Conservation (phyloP, 1,140 invertebrate species). For the Monochamus saltuarius region DNA sequence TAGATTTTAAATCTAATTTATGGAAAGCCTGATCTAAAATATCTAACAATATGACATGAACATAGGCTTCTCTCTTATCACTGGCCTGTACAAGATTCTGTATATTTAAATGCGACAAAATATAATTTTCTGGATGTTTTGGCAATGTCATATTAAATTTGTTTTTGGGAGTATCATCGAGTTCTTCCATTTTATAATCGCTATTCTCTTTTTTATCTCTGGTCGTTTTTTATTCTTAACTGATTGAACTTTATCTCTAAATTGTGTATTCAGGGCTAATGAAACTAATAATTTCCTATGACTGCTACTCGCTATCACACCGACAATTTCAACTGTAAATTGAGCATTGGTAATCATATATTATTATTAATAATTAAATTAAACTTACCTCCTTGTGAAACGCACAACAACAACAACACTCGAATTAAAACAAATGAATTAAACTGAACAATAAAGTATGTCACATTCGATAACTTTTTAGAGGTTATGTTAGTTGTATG, state of each 20-base stretch:
- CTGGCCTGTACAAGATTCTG: too few relatives aligned
- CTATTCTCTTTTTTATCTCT: too few relatives aligned
- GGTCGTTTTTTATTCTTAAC: constrained; percentile 1
- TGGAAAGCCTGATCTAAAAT: not conserved
- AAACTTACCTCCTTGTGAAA: too few relatives aligned
- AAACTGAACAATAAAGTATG: too few relatives aligned
- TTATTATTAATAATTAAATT: not conserved
- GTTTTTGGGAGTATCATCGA: not conserved
- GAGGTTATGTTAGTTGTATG: not conserved
- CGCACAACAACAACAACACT: not conserved
- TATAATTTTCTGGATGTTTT: not conserved
- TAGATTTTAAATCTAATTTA: not conserved
- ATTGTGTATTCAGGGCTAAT: constrained; percentile 4
- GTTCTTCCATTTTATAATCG: too few relatives aligned
- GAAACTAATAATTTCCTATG: constrained; percentile 1
- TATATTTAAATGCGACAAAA: constrained; percentile 6
- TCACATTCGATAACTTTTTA: not conserved
- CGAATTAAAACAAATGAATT: not conserved
- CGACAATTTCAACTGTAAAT: constrained; percentile 1
- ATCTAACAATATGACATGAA: not conserved
- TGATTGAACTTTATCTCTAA: constrained; percentile 5
- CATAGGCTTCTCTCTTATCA: constrained; percentile 2
- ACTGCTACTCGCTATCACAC: not conserved
- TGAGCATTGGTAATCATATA: not conserved
- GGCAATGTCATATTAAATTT: constrained; percentile 1